Percentiles rank a stretch among this genome's conserved stretches.
These are phyloP conservation scores for Drosophila kanapiae DNA, from an alignment of 1,140 invertebrate genomes.

Conservation along the genomic window DNA sequence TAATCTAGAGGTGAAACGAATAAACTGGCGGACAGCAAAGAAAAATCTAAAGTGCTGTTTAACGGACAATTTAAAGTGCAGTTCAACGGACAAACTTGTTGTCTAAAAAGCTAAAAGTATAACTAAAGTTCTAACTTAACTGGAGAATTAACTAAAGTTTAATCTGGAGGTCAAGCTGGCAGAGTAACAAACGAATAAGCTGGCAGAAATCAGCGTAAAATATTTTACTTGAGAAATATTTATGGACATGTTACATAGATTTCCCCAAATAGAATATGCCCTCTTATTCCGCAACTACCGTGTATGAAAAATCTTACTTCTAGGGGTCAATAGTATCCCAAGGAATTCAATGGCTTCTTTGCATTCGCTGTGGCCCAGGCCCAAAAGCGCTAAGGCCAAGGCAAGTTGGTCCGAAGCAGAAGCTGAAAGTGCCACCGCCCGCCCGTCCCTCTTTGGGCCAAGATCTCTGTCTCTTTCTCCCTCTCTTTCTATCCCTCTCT, in stretches of 20 bases:
- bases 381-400: conserved; percentile 52
- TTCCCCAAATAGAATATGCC: not conserved
- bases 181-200: not conserved
- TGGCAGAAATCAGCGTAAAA: not conserved
- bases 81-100: not conserved
- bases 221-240: not conserved
- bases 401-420: conserved; percentile 49
- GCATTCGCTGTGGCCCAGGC: conserved; percentile 45
- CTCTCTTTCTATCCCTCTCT: not conserved
- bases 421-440: conserved; percentile 36
- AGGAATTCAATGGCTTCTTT: conserved; percentile 77
- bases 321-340: conserved; percentile 79
- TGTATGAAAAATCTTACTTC: conserved; percentile 23
- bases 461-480: conserved; percentile 2
- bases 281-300: not conserved
- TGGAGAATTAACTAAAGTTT: not conserved
- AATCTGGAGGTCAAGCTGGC: no score
- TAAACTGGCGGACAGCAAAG: not conserved
- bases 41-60: not conserved
- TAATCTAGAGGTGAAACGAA: no score
- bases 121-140: no score
- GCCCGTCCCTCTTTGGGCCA: not conserved
- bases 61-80: not conserved
- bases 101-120: no score
- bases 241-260: not conserved